These are phyloP conservation scores for Strix aluco DNA, from an alignment of 2,113 vertebrate species.

Conservation along the genomic window DNA sequence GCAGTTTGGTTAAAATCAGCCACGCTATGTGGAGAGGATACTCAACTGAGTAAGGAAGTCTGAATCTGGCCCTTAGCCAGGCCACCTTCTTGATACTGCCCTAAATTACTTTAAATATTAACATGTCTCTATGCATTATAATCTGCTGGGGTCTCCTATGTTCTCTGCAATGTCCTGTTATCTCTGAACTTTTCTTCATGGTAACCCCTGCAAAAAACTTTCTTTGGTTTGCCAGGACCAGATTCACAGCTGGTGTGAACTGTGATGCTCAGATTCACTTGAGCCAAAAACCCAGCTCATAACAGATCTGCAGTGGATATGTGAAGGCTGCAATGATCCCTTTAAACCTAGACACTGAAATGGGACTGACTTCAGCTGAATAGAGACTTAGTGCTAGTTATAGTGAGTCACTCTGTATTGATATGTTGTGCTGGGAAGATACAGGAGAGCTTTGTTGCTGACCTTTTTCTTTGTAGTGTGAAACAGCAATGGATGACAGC, in stretches of 20 bases:
- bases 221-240: not conserved
- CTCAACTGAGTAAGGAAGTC: not conserved
- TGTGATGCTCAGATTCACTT: not conserved
- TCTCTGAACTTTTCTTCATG: not conserved
- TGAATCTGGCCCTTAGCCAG: not conserved
- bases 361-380: slow-evolving; percentile 19
- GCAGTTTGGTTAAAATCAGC: not conserved
- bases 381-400: slow-evolving; percentile 28
- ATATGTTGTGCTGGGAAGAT: slow-evolving; percentile 39
- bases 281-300: not conserved
- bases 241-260: not conserved
- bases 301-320: slow-evolving; percentile 4
- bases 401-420: slow-evolving; percentile 64
- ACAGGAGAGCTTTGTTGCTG: not conserved
- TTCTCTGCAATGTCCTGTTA: not conserved
- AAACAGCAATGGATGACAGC: slow-evolving; percentile 29
- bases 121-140: not conserved
- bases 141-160: not conserved
- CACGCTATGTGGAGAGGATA: not conserved
- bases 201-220: not conserved
- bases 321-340: slow-evolving; percentile 27
- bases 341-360: slow-evolving; percentile 23
- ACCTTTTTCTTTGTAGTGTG: slow-evolving; percentile 33
- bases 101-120: not conserved
- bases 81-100: not conserved